Conservation (phyloP, 2,888 invertebrate genomes). For the Plebejus melissa region DNA sequence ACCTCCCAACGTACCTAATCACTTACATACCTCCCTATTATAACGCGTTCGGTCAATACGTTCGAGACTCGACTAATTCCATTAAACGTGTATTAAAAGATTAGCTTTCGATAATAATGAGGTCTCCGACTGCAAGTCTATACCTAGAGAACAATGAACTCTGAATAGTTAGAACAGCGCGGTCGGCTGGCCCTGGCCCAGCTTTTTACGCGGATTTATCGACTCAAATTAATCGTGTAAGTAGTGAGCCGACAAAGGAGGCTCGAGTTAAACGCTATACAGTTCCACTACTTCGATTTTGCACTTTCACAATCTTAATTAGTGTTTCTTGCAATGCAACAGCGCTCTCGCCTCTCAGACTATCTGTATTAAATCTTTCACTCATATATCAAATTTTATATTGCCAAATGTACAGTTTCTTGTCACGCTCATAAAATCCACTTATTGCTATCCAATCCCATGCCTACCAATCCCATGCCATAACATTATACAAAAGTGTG, state of each 20-base stretch:
- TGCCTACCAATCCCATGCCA: no score
- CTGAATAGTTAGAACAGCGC: slow-evolving; percentile 65
- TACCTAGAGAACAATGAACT: slow-evolving; percentile 60
- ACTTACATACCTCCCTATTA: slow-evolving; percentile 42
- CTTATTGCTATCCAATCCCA: no score
- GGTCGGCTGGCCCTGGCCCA: slow-evolving; percentile 65
- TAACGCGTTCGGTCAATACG: slow-evolving; percentile 39
- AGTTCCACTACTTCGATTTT: slow-evolving; percentile 56
- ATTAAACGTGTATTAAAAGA: slow-evolving; percentile 47
- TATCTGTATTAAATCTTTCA: not conserved
- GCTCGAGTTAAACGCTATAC: slow-evolving; percentile 73
- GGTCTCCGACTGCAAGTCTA: slow-evolving; percentile 43
- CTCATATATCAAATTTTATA: not conserved
- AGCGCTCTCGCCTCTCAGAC: not conserved
- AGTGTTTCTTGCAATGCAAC: slow-evolving; percentile 44
- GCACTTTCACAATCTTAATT: slow-evolving; percentile 38
- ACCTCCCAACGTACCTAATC: slow-evolving; percentile 49
- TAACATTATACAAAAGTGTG: no score
- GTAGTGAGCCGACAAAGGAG: slow-evolving; percentile 66
- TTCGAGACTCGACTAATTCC: slow-evolving; percentile 44
- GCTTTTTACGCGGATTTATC: slow-evolving; percentile 77
- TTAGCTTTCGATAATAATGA: slow-evolving; percentile 44
- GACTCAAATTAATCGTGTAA: slow-evolving; percentile 78
- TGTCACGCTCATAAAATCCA: no score
- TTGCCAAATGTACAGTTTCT: not conserved